Base-by-base conservation (phyloP, 2,113 vertebrate genomes). In the Paramormyrops kingsleyae region DNA sequence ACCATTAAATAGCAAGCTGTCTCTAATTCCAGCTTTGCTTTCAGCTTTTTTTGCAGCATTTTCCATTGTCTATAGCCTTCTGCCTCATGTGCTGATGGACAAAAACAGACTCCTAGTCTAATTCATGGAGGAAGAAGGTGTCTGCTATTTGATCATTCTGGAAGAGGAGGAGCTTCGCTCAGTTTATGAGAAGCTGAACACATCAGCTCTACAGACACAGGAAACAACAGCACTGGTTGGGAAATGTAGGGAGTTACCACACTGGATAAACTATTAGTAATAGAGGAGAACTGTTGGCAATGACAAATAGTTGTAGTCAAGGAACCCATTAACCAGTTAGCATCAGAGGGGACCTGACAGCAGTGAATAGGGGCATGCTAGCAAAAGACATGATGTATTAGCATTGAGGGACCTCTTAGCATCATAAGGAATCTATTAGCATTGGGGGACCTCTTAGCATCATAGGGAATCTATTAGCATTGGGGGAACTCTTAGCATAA, bases 11-110 rank as follows among this genome's bases (percentile, higher is more conserved):
- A 49, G 17, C 35, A 89, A 52, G 70, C 46, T 49, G 88, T 80
- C 31, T 80, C 17, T 90, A 47, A 92, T 93, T 92, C 89, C 86
- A 88, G 90, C 88, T 89, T 93, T 94, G 89, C 90, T 89, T 27
- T 53, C 35, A 59, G 87, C 49, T 49, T 56, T 7, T 52, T 56
- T 89, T 83, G 50, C 50, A 13, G 27, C 31, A 24, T 89, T 83
- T 83, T 53, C 47, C 49, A 52, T 89, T 52, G 46, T 80, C 44
- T 52, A 50, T 47, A 52, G 47, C 19, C 19, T 39, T 80, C 62
- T 49, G 66, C 46, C 62, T 49, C 70, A 31, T 49, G 27, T 50
- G 88, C 88, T 31, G 21, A 89, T 80, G 47, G 59, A 17, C 50
- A 93, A 93, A 89, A 56, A 83, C 74, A 27, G 50, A 44, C 17